phyloP scores from a whole-genome alignment of 2,888 invertebrate species.

The Scelioninae gen. 1 region DNA sequence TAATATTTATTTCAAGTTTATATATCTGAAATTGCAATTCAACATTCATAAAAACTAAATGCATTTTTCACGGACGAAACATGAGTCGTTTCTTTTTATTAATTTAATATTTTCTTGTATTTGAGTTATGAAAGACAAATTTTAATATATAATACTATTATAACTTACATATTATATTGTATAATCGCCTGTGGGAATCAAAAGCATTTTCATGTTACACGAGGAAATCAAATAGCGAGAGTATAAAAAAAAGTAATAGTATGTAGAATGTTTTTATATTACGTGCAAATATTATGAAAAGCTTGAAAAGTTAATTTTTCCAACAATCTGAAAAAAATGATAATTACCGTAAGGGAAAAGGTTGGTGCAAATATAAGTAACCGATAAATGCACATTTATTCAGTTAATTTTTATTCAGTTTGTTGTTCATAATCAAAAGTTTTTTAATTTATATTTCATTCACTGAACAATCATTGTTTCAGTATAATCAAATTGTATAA shows the following conservation, averaged over 20 bases:
- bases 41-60: too few species aligned
- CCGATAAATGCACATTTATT: too few species aligned
- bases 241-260: constrained; percentile 1
- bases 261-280: background rate
- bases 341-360: too few species aligned
- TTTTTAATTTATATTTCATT: too few species aligned
- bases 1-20: background rate
- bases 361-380: too few species aligned
- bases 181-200: constrained; percentile 27
- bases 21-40: background rate
- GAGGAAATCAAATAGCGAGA: constrained; percentile 8
- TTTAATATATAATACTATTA: background rate
- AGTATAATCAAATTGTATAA: too few species aligned
- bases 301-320: background rate
- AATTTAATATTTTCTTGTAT: background rate
- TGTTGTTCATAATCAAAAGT: too few species aligned
- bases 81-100: too few species aligned
- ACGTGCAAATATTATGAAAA: background rate
- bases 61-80: too few species aligned
- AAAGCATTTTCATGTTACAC: constrained; percentile 58
- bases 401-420: too few species aligned
- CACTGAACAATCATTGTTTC: too few species aligned
- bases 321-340: too few species aligned
- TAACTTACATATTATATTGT: constrained; percentile 30
- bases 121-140: background rate